Percentiles rank a stretch among this genome's conserved stretches.
These are phyloP conservation scores for Promerops cafer DNA, from an alignment of 2,113 vertebrate species.

Conservation along the genomic window DNA sequence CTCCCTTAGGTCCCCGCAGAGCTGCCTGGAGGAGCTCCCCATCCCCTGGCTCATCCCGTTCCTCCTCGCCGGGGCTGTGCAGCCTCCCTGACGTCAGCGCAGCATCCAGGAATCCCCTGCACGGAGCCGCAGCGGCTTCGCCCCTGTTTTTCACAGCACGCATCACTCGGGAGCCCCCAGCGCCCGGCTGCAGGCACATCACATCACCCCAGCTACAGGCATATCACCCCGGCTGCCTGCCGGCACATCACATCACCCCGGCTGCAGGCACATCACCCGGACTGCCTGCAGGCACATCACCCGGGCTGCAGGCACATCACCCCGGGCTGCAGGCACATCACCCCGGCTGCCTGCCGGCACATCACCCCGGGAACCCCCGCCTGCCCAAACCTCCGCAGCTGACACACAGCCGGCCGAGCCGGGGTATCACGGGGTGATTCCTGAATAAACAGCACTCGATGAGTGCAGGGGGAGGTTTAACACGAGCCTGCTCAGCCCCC, in stretches of 20 bases:
- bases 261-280: neutral
- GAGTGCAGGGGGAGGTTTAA: neutral
- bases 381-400: neutral
- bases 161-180: neutral
- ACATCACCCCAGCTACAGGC: neutral
- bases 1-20: neutral
- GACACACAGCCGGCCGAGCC: neutral
- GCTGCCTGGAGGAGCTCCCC: neutral
- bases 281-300: neutral
- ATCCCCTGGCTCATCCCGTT: neutral
- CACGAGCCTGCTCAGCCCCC: neutral
- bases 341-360: neutral
- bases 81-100: neutral
- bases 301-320: neutral
- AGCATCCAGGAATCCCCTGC: constrained; percentile 37
- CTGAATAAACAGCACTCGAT: neutral
- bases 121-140: neutral
- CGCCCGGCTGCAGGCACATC: neutral
- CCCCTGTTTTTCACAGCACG: neutral
- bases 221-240: neutral
- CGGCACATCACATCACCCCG: neutral
- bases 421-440: neutral
- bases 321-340: neutral
- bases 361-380: neutral
- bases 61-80: neutral